Conservation (phyloP, 2,797 vertebrate species). For the Denticeps clupeoides region DNA sequence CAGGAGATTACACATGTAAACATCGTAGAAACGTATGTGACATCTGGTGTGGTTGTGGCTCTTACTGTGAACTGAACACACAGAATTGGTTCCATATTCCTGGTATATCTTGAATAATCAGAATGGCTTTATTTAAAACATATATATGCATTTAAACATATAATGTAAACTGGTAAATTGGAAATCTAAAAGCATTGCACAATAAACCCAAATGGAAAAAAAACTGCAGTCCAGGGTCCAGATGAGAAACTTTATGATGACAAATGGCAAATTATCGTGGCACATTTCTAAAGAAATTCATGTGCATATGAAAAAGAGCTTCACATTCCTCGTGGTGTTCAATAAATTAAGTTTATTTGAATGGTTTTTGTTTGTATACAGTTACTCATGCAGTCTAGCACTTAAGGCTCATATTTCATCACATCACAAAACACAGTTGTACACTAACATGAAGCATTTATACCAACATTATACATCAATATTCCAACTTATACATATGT, state of each 20-base stretch:
- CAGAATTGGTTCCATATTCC: too few species aligned
- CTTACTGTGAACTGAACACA: too few species aligned
- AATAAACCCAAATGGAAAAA: too few species aligned
- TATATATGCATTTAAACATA: too few species aligned
- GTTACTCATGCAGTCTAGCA: constrained; percentile 90
- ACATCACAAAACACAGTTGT: constrained; percentile 72
- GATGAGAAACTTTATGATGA: too few species aligned
- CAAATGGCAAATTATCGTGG: too few species aligned
- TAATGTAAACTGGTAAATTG: too few species aligned
- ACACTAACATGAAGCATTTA: constrained; percentile 80
- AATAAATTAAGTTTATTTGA: constrained; percentile 87
- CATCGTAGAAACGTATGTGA: constrained; percentile 14
- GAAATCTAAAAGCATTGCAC: too few species aligned
- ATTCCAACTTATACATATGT: constrained; percentile 78
- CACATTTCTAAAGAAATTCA: too few species aligned
- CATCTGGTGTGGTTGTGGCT: neutral
- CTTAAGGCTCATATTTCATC: constrained; percentile 77
- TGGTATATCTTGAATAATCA: too few species aligned
- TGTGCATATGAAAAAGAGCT: constrained; percentile 9
- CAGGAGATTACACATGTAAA: constrained; percentile 32
- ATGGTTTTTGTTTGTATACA: constrained; percentile 49
- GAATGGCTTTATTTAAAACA: too few species aligned
- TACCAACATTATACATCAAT: constrained; percentile 74
- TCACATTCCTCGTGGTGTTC: constrained; percentile 38
- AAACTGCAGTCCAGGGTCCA: too few species aligned